Evolutionary conservation across 2,113 vertebrate species (phyloP), one percentile per base, ranked within the genome.

Genomic region (Oreochromis aureus): DNA sequence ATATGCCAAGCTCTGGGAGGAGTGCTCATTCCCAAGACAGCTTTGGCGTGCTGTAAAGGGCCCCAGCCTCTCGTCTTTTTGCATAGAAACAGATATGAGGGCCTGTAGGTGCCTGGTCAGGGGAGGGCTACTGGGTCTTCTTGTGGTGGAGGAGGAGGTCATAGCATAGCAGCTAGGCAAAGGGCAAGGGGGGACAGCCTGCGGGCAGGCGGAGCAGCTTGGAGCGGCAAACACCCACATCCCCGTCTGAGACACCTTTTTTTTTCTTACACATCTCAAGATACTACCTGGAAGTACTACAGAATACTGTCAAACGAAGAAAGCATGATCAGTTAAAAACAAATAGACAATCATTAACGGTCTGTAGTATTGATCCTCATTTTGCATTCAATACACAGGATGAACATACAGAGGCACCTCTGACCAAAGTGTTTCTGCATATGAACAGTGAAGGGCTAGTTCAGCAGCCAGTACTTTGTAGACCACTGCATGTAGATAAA

Each of bases 11-110:
- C 82, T 88, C 87, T 85, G 85, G 87, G 90, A 90, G 79, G 86
- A 92, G 82, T 90, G 84, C 89, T 91, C 87, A 34, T 90, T 94
- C 92, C 92, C 61, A 30, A 71, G 89, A 88, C 79, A 85, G 88
- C 76, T 93, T 91, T 89, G 93, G 93, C 91, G 69, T 92, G 85
- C 90, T 92, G 90, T 93, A 85, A 90, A 92, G 90, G 90, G 91
- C 92, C 95, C 90, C 90, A 86, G 90, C 87, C 91, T 94, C 91
- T 94, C 87, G 86, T 94, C 91, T 95, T 83, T 69, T 97, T 97
- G 96, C 96, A 97, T 97, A 97, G 96, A 96, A 96, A 96, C 94
- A 94, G 95, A 95, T 94, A 90, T 58, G 85, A 92, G 95, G 90
- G 93, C 89, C 91, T 87, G 88, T 95, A 89, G 89, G 89, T 91